phyloP scores from a whole-genome alignment of 2,113 vertebrate genomes.

The Aplodontia rufa region DNA sequence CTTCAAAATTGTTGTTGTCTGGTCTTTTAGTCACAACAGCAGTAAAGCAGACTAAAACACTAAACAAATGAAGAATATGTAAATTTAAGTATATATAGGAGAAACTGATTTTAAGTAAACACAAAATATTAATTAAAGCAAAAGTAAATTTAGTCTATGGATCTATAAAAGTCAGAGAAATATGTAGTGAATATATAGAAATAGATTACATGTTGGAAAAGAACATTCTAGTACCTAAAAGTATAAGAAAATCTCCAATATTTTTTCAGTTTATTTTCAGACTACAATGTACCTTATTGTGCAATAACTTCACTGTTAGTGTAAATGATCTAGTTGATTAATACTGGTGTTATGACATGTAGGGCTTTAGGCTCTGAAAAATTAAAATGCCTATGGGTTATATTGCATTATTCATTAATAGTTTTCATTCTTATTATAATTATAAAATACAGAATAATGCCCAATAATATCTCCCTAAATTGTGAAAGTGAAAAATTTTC shows the following conservation, averaged over 20 bases:
- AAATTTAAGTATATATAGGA: neutral
- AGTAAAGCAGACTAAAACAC: too few species aligned
- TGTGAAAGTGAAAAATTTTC: neutral
- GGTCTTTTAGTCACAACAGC: too few species aligned
- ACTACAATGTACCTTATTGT: neutral
- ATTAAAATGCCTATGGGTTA: neutral
- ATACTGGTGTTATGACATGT: fast-evolving
- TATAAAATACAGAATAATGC: constrained; percentile 1
- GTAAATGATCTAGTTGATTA: neutral
- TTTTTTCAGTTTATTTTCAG: neutral
- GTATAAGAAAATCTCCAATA: neutral
- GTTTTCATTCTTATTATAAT: neutral
- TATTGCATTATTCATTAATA: neutral
- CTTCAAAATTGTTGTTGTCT: too few species aligned
- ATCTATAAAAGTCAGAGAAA: neutral
- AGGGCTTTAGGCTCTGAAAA: neutral
- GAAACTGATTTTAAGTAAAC: neutral
- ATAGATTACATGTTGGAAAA: neutral
- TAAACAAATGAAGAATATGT: neutral
- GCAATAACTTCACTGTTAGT: neutral
- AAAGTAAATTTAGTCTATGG: neutral
- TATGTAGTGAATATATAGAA: neutral
- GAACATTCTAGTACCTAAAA: neutral
- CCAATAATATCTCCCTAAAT: neutral
- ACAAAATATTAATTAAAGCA: neutral